Percentiles rank a stretch among this genome's conserved stretches.
These are phyloP conservation scores for Ectemnius continuus DNA, from an alignment of 2,888 invertebrate genomes.

Conservation along the genomic window DNA sequence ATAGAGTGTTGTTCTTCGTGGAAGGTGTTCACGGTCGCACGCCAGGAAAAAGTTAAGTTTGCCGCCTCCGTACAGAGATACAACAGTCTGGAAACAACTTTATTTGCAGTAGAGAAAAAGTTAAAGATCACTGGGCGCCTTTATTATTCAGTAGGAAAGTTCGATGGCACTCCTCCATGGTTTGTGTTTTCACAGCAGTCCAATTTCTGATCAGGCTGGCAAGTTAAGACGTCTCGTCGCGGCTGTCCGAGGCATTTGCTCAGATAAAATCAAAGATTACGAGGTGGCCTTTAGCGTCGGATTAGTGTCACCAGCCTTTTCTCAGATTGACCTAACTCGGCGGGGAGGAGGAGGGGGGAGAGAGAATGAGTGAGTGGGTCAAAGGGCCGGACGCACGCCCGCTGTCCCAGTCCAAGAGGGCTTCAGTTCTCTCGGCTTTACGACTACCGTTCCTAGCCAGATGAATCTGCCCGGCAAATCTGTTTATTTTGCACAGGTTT, in stretches of 20 bases:
- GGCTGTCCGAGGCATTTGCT: constrained; percentile 23
- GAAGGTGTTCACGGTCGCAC: constrained; percentile 27
- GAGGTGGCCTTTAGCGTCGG: constrained; percentile 62
- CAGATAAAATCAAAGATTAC: constrained; percentile 63
- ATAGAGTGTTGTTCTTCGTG: constrained; percentile 52
- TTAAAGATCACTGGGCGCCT: no score
- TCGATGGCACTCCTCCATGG: neutral
- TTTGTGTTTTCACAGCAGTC: neutral
- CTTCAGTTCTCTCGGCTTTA: constrained; percentile 54
- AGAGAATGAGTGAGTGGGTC: constrained; percentile 58
- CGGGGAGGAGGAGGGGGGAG: no score
- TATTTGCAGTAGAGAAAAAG: no score
- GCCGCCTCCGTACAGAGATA: no score
- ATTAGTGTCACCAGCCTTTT: constrained; percentile 71
- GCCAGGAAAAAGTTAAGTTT: constrained; percentile 9
- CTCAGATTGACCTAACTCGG: constrained; percentile 47
- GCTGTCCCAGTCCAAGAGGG: constrained; percentile 52
- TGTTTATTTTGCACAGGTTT: constrained; percentile 70
- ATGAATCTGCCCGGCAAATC: constrained; percentile 57
- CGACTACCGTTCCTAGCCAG: constrained; percentile 41
- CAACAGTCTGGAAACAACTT: no score
- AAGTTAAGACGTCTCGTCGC: constrained; percentile 6
- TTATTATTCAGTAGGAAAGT: no score
- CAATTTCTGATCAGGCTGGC: neutral
- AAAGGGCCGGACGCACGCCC: constrained; percentile 65